Base-by-base conservation (phyloP, 2,888 invertebrate species). In the Invenusta paracnida region DNA sequence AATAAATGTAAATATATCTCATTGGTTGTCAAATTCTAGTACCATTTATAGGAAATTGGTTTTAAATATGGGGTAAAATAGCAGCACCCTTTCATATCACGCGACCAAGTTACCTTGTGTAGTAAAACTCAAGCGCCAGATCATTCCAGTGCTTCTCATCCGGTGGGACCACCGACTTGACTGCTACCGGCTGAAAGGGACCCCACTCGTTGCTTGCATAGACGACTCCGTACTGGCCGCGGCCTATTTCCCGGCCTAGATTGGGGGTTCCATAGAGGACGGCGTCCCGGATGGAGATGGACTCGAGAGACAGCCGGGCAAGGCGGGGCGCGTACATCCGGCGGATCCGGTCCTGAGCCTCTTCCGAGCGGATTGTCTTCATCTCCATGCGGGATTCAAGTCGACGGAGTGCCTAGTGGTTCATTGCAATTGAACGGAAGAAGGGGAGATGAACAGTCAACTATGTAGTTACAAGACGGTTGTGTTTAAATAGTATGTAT, bases 71-170 rank as follows among this genome's bases (percentile, higher is more conserved):
- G n/a, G n/a, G n/a, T n/a, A n/a, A n/a, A 48, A 48, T 17, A 48
- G 48, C 48, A 48, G 17, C 48, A 48, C 48, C 48, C 5, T 17
- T 11, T 48, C 48, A 48, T 17, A 48, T 17, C 48, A n/a, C n/a
- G n/a, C n/a, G n/a, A n/a, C n/a, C 5, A 86, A 23, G 25, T 66
- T 48, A 94, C 95, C 94, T 94, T 83, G 96, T 95, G 89, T 96
- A 96, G 91, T 95, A 95, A 93, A 96, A 96, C 92, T 96, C 96
- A 94, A 96, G 94, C 0, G 96, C 95, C 0, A 96, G 92, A 90
- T 96, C 96, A 90, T 95, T 94, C 94, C 95, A 96, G 90, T 96
- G 96, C 87, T 95, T 93, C 89, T 95, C 95, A 90, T 96, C 96
- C 0, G 95, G 95, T 0, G 96, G 96, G 81, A 96, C 94, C 83